Percentiles rank a stretch among this genome's conserved stretches.
phyloP scores from a whole-genome alignment of 2,888 invertebrate genomes.

The Argyresthia albistria region DNA sequence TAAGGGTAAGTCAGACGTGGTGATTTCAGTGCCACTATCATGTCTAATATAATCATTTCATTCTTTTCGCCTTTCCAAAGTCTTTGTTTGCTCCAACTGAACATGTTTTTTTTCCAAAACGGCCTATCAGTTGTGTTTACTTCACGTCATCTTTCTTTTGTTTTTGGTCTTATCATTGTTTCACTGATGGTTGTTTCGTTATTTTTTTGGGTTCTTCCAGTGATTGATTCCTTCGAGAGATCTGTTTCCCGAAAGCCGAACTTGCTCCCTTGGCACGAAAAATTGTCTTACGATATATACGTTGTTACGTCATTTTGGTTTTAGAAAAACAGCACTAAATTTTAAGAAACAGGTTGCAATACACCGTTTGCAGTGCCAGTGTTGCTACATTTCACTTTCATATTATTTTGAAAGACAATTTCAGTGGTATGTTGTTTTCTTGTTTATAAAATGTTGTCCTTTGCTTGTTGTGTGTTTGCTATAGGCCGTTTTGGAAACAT shows the following conservation, averaged over 20 bases:
- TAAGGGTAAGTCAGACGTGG: constrained; percentile 24
- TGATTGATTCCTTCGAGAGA: constrained; percentile 72
- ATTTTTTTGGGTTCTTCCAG: constrained; percentile 42
- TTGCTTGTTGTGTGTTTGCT: constrained; percentile 70
- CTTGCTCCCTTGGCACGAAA: constrained; percentile 29
- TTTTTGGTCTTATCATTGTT: constrained; percentile 51
- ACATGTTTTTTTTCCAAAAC: constrained; percentile 70
- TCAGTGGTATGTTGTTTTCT: constrained; percentile 48
- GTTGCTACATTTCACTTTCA: constrained; percentile 45
- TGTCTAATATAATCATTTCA: constrained; percentile 38
- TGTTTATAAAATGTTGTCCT: constrained; percentile 55
- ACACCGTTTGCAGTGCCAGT: constrained; percentile 35
- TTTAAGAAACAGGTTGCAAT: constrained; percentile 40
- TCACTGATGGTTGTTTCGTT: constrained; percentile 40
- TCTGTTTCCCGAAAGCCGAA: constrained; percentile 65
- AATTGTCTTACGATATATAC: constrained; percentile 27
- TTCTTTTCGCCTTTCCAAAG: constrained; percentile 31
- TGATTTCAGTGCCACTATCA: constrained; percentile 34
- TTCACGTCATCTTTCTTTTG: constrained; percentile 52
- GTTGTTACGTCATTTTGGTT: constrained; percentile 55
- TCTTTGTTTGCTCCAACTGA: constrained; percentile 57
- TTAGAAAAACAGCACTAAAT: constrained; percentile 38
- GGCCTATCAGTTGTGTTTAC: constrained; percentile 64
- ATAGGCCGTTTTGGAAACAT: constrained; percentile 71
- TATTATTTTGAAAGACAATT: constrained; percentile 18